These are phyloP conservation scores for Hemitrygon akajei DNA, from an alignment of 2,797 vertebrate genomes.

Conservation along the genomic window DNA sequence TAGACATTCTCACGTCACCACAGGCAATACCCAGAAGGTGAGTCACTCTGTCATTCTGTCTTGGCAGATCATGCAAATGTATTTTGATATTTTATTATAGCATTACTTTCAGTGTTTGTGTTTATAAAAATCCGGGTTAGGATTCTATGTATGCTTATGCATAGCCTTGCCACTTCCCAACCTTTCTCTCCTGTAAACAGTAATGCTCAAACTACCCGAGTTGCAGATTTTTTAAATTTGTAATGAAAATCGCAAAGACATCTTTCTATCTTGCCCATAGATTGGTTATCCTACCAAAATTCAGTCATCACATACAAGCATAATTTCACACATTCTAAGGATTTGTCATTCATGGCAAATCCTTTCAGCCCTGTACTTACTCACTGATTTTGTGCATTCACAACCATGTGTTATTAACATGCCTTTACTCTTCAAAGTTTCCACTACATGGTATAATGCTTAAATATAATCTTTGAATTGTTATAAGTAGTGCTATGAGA, in stretches of 20 bases:
- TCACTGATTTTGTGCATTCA: background rate
- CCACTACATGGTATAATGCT: background rate
- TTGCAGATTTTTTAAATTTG: background rate
- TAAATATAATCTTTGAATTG: background rate
- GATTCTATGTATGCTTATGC: background rate
- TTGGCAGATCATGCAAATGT: background rate
- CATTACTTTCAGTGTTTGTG: background rate
- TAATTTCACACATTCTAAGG: background rate
- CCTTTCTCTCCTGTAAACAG: background rate
- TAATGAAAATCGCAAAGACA: background rate
- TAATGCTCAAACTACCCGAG: background rate
- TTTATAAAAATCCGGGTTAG: background rate
- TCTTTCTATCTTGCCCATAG: background rate
- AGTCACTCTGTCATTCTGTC: conserved; percentile 36
- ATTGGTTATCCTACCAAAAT: background rate
- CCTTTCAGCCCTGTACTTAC: background rate
- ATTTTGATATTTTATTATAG: too few species aligned
- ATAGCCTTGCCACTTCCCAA: too few species aligned
- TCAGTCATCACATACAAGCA: background rate
- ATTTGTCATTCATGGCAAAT: background rate
- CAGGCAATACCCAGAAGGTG: conserved; percentile 77
- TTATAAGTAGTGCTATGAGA: background rate
- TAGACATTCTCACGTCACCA: conserved; percentile 72
- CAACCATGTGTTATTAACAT: background rate
- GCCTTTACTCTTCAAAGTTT: background rate